Evolutionary conservation across 2,113 vertebrate genomes (phyloP), one percentile per base, ranked within the genome.

Genomic region (Danionella cerebrum): DNA sequence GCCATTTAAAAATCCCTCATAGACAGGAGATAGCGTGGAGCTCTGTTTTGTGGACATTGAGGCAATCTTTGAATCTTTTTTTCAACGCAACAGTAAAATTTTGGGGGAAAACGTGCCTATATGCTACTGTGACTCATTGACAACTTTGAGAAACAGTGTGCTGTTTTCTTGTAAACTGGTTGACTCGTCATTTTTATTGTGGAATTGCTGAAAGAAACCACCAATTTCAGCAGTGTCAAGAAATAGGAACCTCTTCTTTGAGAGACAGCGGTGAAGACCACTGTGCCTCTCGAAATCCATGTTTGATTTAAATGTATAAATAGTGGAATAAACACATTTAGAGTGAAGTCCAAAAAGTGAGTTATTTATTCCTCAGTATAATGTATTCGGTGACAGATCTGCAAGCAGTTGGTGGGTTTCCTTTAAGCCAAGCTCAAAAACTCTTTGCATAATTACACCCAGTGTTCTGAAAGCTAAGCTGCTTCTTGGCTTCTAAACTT

Each of bases 21-120:
- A 53, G 67, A 71, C 72, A 71, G 73, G 66, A 60, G 77, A 79
- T 78, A 36, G 76, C 27, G 71, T 74, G 73, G 84, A 79, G 76
- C 50, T 73, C 18, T 12, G 1, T 65, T 71, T 45, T 45, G 1
- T 44, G 39, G 57, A 60, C 57, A 29, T 44, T 45, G 57, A 60
- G 57, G 57, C 57, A 45, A 44, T 45, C 38, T 45, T 60, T 8
- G 31, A 24, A 13, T 1, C 14, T 12, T 25, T 31, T 44, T 60
- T 60, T 45, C 57, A 60, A 60, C 9, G 57, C 57, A 45, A 45
- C 39, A 45, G 13, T n/a, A 44, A 42, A n/a, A 25, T 59, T 59
- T 10, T 42, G 29, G 29, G 5, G 29, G n/a, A n/a, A n/a, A n/a
- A n/a, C n/a, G n/a, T n/a, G n/a, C n/a, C n/a, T n/a, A n/a, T n/a